These are phyloP conservation scores for Opisthocomus hoazin DNA, from an alignment of 2,113 vertebrate species.

Conservation along the genomic window DNA sequence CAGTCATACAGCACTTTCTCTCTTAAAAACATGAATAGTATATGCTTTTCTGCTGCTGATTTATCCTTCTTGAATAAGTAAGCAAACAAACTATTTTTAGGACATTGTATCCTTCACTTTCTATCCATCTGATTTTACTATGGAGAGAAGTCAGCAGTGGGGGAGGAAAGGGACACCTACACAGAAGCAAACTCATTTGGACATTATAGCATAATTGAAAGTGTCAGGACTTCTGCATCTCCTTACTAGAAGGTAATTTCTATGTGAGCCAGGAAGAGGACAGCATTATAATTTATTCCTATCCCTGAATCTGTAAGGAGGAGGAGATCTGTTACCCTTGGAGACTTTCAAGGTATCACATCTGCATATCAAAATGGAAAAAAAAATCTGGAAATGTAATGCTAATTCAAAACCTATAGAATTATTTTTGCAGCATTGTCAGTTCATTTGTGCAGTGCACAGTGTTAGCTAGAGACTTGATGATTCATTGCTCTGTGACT, in stretches of 20 bases:
- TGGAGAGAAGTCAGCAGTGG: neutral
- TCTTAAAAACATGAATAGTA: neutral
- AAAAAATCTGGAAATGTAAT: neutral
- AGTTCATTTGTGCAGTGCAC: neutral
- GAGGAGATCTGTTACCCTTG: neutral
- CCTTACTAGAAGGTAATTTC: neutral
- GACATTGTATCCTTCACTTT: neutral
- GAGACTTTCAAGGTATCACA: neutral
- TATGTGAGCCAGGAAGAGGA: neutral
- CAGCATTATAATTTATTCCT: neutral
- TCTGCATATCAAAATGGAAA: neutral
- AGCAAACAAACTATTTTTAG: neutral
- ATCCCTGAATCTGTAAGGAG: neutral
- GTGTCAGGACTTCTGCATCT: neutral
- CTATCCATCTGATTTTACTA: neutral
- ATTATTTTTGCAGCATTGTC: neutral
- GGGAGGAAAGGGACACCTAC: neutral
- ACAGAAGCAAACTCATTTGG: neutral
- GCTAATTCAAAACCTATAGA: neutral
- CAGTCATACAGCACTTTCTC: neutral
- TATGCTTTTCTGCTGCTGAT: neutral
- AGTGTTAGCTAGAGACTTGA: neutral
- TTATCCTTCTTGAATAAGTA: neutral
- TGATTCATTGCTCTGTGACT: neutral
- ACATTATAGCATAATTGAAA: neutral